Evolutionary conservation across 2,888 invertebrate species (phyloP).

Genomic region (Spatulosminthurus flaviceps): DNA sequence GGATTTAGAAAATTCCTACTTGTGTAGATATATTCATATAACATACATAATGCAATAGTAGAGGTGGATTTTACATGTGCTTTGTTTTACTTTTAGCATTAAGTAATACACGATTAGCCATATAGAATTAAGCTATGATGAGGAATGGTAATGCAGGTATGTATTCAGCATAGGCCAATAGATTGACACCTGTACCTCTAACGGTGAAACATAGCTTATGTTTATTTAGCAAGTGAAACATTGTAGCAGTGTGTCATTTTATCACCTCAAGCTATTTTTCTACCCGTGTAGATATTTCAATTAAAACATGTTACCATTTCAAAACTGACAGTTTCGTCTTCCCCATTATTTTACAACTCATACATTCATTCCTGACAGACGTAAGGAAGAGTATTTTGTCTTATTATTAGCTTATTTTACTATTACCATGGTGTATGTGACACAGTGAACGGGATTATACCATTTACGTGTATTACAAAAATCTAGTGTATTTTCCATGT

Average conservation of each 20-base stretch:
- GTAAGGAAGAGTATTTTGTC: too few species aligned
- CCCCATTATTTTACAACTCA: too few species aligned
- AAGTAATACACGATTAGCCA: too few species aligned
- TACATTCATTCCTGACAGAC: too few species aligned
- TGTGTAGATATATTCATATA: too few species aligned
- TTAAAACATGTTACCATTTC: not conserved
- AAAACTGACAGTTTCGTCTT: not conserved
- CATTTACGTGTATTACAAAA: not conserved
- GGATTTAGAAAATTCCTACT: too few species aligned
- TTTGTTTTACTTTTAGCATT: too few species aligned
- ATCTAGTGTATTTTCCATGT: not conserved
- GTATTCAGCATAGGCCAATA: not conserved
- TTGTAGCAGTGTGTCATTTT: not conserved
- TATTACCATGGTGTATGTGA: not conserved
- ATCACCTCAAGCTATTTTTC: not conserved
- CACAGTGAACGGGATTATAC: not conserved
- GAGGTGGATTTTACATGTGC: too few species aligned
- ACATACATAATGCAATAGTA: too few species aligned
- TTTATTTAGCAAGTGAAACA: not conserved
- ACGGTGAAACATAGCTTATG: not conserved
- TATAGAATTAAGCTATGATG: not conserved
- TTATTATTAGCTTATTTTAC: too few species aligned
- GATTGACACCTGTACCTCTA: not conserved
- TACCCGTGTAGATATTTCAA: not conserved
- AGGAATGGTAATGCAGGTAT: not conserved